Evolutionary conservation across 1,140 invertebrate genomes (phyloP), one percentile per base, ranked within the genome.

Genomic region (Trichonephila clavipes): DNA sequence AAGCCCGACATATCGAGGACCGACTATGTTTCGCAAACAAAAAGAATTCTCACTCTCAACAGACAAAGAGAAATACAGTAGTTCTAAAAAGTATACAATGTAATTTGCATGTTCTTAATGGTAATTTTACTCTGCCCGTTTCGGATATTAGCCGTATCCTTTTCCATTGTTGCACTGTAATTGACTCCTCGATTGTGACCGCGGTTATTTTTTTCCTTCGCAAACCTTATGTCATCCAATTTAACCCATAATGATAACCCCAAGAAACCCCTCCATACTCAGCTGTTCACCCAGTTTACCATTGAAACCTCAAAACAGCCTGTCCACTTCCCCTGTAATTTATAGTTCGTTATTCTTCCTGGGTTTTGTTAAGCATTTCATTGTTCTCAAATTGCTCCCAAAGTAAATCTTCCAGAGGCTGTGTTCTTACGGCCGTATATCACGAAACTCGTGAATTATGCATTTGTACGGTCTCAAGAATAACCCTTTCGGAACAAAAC

Each of bases 201-300:
- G 12, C 21, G 24, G n/a, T 24, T 69, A 21, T 66, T 69, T 28
- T 69, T 66, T n/a, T 66, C 64, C n/a, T n/a, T 66, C 1, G 6
- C 19, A 24, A 24, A 24, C 66, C 66, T 69, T 69, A 69, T 69
- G 66, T 69, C 66, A 69, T 69, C n/a, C 66, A 28, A 69, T 69
- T 69, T 69, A 69, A 69, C 66, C 66, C 66, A 19, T 69, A 69
- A 69, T 69, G 66, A 69, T 69, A 69, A 69, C 66, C 66, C 66
- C 51, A 51, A 51, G 51, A 51, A 51, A 51, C 51, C n/a, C 21
- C 66, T 28, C 12, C n/a, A 24, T 10, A n/a, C 18, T 69, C n/a
- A 28, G 21, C 7, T 14, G 24, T 69, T 69, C 66, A 69, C 66
- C 66, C 66, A 69, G n/a, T 69, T 69, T 69, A 12, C 66, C n/a